Evolutionary conservation across 1,140 invertebrate genomes (phyloP), one percentile per base, ranked within the genome.

Genomic region (Rhizoglyphus robini): DNA sequence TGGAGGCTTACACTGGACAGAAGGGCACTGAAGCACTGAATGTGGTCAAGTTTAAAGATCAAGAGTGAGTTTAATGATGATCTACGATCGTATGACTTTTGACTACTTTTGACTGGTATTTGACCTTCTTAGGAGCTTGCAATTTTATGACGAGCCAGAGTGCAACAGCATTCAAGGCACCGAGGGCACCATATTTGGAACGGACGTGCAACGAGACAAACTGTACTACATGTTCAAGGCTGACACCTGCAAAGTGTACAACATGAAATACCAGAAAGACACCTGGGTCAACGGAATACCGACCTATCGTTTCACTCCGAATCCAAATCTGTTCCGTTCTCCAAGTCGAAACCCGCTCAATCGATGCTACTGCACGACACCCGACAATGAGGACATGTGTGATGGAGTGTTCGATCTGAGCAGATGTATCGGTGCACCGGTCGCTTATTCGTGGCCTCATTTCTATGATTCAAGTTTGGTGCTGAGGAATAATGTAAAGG

Each of bases 141-240:
- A 49, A n/a, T 70, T 57, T 41, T 70, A 67, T 65, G 51, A 60
- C 30, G 46, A 65, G 0, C 82, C 86, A 20, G 73, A 82, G 47
- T 92, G 88, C 72, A 90, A 92, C 75, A 83, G 82, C 49, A 74
- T 92, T 69, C 76, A 80, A 15, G 87, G 87, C 1, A 88, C 85
- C 23, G 87, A 89, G 71, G 82, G 84, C 0, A 86, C 86, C 0
- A 82, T 88, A 3, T 89, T 88, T 73, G 79, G 85, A 3, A 85
- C 86, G 0, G 84, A 87, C 67, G 74, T 84, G 20, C 83, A 80
- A n/a, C n/a, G n/a, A 68, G 81, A 87, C 51, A 85, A 86, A 1
- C 82, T 85, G 0, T 76, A 92, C 1, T 80, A 84, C 65, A 72
- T 92, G 8, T 70, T 69, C 32, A 66, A 54, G 20, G 36, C 58